These are phyloP conservation scores for Cassiopea xamachana DNA, from an alignment of 30 jellyfish, hydroid and myxozoan genomes.

Conservation along the genomic window DNA sequence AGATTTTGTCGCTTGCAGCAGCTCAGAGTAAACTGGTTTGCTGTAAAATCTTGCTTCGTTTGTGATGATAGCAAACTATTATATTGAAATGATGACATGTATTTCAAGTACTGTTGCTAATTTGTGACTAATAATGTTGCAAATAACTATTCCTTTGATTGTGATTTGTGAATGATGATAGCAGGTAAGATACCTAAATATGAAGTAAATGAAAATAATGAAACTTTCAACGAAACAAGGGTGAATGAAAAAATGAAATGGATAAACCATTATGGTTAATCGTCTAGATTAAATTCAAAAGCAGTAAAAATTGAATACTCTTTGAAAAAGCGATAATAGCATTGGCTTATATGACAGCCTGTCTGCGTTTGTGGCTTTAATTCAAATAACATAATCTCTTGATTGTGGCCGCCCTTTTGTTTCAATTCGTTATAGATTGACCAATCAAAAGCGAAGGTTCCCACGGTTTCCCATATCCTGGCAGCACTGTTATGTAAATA, in stretches of 20 bases:
- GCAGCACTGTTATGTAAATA: constrained; percentile 73
- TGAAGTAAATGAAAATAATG: constrained; percentile 5
- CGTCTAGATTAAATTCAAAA: constrained; percentile 39
- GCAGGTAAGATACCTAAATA: constrained; percentile 29
- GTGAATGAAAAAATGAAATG: constrained; percentile 34
- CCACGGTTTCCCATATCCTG: constrained; percentile 85
- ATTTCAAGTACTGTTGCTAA: too few species aligned
- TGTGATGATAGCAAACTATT: too few species aligned
- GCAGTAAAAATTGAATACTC: constrained; percentile 56
- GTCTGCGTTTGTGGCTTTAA: constrained; percentile 66
- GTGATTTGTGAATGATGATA: constrained; percentile 22
- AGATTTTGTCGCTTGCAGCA: too few species aligned
- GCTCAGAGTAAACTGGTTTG: too few species aligned
- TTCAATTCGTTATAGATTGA: constrained; percentile 33
- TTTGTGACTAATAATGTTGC: too few species aligned
- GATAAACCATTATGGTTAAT: constrained; percentile 55
- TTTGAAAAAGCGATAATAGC: constrained; percentile 73
- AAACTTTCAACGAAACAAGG: constrained; percentile 15
- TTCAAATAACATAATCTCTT: constrained; percentile 68
- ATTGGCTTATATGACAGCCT: constrained; percentile 60
- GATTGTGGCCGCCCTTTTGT: constrained; percentile 78
- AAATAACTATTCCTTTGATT: not conserved
- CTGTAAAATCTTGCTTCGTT: too few species aligned
- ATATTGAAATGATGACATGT: too few species aligned
- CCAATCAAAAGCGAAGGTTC: constrained; percentile 90